These are phyloP conservation scores for Holotrichia oblita DNA, from an alignment of 1,140 invertebrate genomes.

Conservation along the genomic window DNA sequence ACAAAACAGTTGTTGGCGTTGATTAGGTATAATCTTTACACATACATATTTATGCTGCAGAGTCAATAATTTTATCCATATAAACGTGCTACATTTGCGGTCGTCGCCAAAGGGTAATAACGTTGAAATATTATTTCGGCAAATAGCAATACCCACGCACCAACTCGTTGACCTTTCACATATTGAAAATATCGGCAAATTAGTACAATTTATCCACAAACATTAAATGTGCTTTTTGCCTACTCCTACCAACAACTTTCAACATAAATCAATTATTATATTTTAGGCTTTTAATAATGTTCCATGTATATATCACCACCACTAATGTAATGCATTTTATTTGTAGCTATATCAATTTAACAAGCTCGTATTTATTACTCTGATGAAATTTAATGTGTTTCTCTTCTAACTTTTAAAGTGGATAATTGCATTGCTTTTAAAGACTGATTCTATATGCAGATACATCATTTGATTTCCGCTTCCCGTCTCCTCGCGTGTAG, in stretches of 20 bases:
- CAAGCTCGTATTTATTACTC: no score
- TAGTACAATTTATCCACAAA: not conserved
- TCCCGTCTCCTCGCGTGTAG: not conserved
- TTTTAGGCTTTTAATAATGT: not conserved
- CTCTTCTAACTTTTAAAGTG: no score
- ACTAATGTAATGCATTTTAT: not conserved
- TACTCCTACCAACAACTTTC: not conserved
- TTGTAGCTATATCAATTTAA: no score
- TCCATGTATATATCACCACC: no score
- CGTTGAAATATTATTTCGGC: not conserved
- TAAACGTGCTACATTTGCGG: not conserved
- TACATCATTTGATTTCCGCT: not conserved
- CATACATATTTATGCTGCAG: not conserved
- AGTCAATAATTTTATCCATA: not conserved
- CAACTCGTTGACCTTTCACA: not conserved
- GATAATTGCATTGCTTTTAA: not conserved
- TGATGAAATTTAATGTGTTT: no score
- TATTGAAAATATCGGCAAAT: not conserved
- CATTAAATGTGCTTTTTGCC: not conserved
- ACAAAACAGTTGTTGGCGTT: no score
- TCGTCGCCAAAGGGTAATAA: not conserved
- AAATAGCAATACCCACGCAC: not conserved
- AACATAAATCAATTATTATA: not conserved
- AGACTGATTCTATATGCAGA: not conserved
- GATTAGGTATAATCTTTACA: no score